These are phyloP conservation scores for Drosophila histrio DNA, from an alignment of 2,888 invertebrate genomes.

Conservation along the genomic window DNA sequence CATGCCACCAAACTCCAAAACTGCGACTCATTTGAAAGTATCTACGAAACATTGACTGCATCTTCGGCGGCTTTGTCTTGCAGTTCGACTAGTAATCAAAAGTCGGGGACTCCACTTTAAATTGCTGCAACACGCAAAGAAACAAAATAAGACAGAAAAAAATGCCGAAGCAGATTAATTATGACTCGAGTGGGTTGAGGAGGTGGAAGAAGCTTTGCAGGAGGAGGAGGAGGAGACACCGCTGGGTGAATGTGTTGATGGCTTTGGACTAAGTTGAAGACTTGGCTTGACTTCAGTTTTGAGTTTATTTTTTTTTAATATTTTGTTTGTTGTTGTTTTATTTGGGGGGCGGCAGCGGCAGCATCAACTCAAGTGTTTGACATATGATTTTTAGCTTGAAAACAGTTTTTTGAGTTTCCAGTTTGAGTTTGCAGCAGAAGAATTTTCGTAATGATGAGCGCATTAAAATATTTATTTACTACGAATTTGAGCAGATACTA, in stretches of 20 bases:
- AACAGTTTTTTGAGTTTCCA: constrained; percentile 61
- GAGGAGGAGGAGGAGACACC: constrained; percentile 25
- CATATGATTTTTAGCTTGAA: constrained; percentile 70
- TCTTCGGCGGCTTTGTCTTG: constrained; percentile 52
- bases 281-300: constrained; percentile 3
- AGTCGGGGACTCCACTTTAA: constrained; percentile 66
- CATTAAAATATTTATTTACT: constrained; percentile 49
- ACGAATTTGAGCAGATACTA: not conserved
- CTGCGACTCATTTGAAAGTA: constrained; percentile 62
- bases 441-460: constrained; percentile 77
- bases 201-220: constrained; percentile 44
- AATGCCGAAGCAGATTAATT: constrained; percentile 76
- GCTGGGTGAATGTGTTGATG: constrained; percentile 71
- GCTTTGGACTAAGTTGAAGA: constrained; percentile 37
- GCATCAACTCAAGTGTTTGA: constrained; percentile 64
- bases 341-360: constrained; percentile 28
- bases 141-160: constrained; percentile 28
- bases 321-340: constrained; percentile 23
- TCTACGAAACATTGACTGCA: constrained; percentile 57
- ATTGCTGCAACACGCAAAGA: constrained; percentile 74
- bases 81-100: constrained; percentile 53
- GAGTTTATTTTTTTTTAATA: constrained; percentile 12
- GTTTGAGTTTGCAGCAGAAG: constrained; percentile 66
- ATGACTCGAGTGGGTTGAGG: constrained; percentile 47
- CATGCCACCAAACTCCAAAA: constrained; percentile 38